A percentile compares a stretch with the other conserved stretches of the same genome.
Evolutionary conservation across 2,797 vertebrate species (phyloP).

Genomic region (Melanotaenia pygmaea): DNA sequence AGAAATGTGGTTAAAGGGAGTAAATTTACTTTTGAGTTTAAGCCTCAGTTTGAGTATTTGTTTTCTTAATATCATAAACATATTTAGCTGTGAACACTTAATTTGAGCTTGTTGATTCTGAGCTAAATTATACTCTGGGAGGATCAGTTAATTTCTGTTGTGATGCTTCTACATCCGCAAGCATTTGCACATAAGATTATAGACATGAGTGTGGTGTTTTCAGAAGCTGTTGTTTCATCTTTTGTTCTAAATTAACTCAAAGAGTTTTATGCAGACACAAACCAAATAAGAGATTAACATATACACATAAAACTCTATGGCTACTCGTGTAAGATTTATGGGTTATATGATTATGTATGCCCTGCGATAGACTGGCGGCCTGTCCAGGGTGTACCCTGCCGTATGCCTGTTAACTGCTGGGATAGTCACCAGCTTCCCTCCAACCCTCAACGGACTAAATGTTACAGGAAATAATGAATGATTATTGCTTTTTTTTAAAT

Average conservation of each 20-base stretch:
- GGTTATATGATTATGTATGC: neutral
- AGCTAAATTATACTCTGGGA: neutral
- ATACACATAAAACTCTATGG: too few relatives aligned
- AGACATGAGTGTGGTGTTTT: neutral
- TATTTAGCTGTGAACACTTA: neutral
- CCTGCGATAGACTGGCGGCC: too few relatives aligned
- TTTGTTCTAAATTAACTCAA: neutral
- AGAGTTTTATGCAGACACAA: too few relatives aligned
- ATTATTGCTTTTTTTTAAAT: too few relatives aligned
- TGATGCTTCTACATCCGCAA: neutral
- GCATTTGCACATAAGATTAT: too few relatives aligned
- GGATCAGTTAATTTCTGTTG: neutral
- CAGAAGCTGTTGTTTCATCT: neutral
- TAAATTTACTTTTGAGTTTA: neutral
- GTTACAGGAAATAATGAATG: too few relatives aligned
- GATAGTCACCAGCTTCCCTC: too few relatives aligned
- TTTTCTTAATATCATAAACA: neutral
- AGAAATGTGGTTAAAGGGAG: neutral
- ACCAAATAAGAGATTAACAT: neutral
- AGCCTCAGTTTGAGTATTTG: neutral
- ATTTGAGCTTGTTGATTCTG: neutral
- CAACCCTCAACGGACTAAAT: too few relatives aligned
- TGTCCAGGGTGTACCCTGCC: too few relatives aligned
- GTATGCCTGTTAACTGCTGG: too few relatives aligned
- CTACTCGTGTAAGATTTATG: neutral